phyloP scores from a whole-genome alignment of 1,140 invertebrate species.

The Nephila pilipes region DNA sequence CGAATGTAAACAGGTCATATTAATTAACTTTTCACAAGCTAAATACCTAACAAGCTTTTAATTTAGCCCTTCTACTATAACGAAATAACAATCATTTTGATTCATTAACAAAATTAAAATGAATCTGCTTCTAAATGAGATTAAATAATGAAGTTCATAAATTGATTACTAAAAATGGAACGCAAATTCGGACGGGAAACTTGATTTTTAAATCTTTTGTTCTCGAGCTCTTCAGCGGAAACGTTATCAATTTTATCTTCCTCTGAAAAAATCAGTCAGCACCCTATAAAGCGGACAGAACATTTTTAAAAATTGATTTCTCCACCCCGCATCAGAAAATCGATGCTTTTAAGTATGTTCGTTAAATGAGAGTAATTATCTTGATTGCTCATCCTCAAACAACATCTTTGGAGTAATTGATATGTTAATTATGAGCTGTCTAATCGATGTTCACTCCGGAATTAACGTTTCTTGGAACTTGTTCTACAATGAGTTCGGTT shows the following conservation, averaged over 20 bases:
- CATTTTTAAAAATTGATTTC: constrained; percentile 34
- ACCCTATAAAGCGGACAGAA: neutral
- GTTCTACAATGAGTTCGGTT: neutral
- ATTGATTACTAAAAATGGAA: constrained; percentile 17
- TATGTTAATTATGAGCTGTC: constrained; percentile 56
- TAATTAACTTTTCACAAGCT: neutral
- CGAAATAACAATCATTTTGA: constrained; percentile 2
- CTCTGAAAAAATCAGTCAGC: neutral
- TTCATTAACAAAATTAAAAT: constrained; percentile 3
- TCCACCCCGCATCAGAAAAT: neutral
- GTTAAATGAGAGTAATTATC: constrained; percentile 51
- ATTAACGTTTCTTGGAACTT: constrained; percentile 33
- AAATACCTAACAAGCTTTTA: neutral
- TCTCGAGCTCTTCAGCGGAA: neutral
- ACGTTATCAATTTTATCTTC: constrained; percentile 16
- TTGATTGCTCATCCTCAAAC: constrained; percentile 57
- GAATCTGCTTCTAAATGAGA: neutral
- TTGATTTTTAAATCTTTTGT: neutral
- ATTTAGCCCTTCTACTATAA: neutral
- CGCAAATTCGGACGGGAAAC: neutral
- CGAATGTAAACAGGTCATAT: neutral
- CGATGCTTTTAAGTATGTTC: constrained; percentile 18
- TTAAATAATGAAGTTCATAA: constrained; percentile 31
- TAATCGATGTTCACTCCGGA: constrained; percentile 32
- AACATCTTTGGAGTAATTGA: constrained; percentile 52